Percentiles rank a stretch among this genome's conserved stretches.
Conservation (phyloP, 2,797 vertebrate species). For the Pangasius mekongensis region DNA sequence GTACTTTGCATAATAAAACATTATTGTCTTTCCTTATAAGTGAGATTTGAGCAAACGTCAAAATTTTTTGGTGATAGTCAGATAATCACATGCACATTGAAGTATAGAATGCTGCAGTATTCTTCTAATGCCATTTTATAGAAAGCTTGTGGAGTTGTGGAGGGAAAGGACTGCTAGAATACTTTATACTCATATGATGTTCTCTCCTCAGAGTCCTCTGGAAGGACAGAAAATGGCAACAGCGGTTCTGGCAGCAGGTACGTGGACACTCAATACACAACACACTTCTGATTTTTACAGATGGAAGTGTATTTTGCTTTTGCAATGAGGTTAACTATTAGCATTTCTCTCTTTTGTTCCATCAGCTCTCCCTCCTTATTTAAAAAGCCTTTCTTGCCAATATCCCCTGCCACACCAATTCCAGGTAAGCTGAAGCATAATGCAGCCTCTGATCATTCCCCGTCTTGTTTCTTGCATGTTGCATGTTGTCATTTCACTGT, state of each 20-base stretch:
- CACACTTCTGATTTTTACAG: neutral
- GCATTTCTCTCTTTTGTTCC: slow-evolving; percentile 20
- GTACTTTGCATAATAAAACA: neutral
- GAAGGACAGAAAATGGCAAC: slow-evolving; percentile 58
- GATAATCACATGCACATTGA: neutral
- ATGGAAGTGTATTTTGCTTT: neutral
- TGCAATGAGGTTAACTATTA: neutral
- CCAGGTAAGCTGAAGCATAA: slow-evolving; percentile 73
- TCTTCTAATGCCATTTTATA: too few species aligned
- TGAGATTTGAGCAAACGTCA: neutral
- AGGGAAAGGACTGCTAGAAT: too few species aligned
- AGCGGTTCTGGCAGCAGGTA: slow-evolving; percentile 71
- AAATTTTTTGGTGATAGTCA: neutral
- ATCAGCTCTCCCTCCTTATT: slow-evolving; percentile 85
- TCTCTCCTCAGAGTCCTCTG: slow-evolving; percentile 39
- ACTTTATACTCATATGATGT: neutral
- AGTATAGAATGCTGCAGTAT: neutral
- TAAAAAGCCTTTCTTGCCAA: slow-evolving; percentile 86
- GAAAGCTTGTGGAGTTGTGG: neutral
- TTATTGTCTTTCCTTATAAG: neutral
- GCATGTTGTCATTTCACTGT: slow-evolving; percentile 49
- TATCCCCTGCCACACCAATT: slow-evolving; percentile 73
- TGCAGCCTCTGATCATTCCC: slow-evolving; percentile 30
- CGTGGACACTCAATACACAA: neutral
- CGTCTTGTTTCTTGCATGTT: slow-evolving; percentile 35